These are phyloP conservation scores for Macroramphosus scolopax DNA, from an alignment of 2,797 vertebrate genomes.

Conservation along the genomic window DNA sequence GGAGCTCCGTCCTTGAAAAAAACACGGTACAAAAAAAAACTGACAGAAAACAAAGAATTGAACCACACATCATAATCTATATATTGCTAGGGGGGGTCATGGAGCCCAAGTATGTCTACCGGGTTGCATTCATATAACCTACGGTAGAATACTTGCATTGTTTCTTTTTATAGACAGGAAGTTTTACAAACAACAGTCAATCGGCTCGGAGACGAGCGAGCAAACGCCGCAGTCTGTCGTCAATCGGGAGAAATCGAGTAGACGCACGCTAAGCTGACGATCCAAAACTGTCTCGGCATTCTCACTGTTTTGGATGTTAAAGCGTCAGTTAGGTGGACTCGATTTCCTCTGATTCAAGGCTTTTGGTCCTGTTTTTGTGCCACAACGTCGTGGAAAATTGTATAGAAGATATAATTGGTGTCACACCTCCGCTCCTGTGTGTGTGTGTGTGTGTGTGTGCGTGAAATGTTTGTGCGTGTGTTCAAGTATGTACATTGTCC, in stretches of 20 bases:
- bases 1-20: slow-evolving; percentile 52
- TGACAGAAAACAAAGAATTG: slow-evolving; percentile 65
- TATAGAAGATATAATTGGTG: slow-evolving; percentile 49
- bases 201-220: slow-evolving; percentile 57
- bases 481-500: slow-evolving; percentile 55
- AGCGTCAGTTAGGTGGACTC: slow-evolving; percentile 66
- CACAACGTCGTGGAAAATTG: slow-evolving; percentile 48
- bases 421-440: slow-evolving; percentile 26
- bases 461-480: slow-evolving; percentile 32
- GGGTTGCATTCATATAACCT: slow-evolving; percentile 76
- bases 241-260: slow-evolving; percentile 68
- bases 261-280: slow-evolving; percentile 60
- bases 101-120: slow-evolving; percentile 76
- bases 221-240: slow-evolving; percentile 59
- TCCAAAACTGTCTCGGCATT: slow-evolving; percentile 58
- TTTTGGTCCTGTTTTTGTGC: slow-evolving; percentile 68
- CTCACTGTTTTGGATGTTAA: slow-evolving; percentile 48
- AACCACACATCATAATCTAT: slow-evolving; percentile 69
- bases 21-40: slow-evolving; percentile 73
- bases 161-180: slow-evolving; percentile 65
- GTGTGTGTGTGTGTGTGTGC: slow-evolving; percentile 17
- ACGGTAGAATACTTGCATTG: slow-evolving; percentile 71
- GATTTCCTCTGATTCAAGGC: slow-evolving; percentile 66
- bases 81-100: slow-evolving; percentile 77
- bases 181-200: slow-evolving; percentile 73